phyloP scores from a whole-genome alignment of 2,113 vertebrate species.

The Brachionichthys hirsutus region DNA sequence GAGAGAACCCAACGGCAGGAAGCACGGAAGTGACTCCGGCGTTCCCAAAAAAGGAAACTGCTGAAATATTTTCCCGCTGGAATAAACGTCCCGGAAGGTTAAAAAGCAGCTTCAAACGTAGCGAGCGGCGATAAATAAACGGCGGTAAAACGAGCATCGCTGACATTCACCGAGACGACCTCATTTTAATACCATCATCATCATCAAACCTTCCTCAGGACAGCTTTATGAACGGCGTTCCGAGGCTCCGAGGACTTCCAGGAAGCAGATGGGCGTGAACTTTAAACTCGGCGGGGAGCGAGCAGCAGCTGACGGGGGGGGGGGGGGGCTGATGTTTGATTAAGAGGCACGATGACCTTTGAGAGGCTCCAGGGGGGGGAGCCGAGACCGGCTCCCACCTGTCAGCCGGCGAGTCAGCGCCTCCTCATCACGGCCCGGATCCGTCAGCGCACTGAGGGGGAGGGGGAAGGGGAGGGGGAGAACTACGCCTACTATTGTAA shows the following conservation, averaged over 20 bases:
- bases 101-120: too few relatives aligned
- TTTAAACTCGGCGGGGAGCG: slow-evolving; percentile 70
- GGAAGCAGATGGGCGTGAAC: slow-evolving; percentile 69
- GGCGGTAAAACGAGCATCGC: too few relatives aligned
- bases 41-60: too few relatives aligned
- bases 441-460: slow-evolving; percentile 44
- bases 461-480: slow-evolving; percentile 1
- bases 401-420: slow-evolving; percentile 50
- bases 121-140: too few relatives aligned
- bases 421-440: slow-evolving; percentile 61
- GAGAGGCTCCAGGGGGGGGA: slow-evolving; percentile 67
- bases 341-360: slow-evolving; percentile 79
- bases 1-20: too few relatives aligned
- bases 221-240: slow-evolving; percentile 46
- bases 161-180: slow-evolving; percentile 2
- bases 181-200: slow-evolving; percentile 25
- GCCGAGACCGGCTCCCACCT: slow-evolving; percentile 62
- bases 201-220: slow-evolving; percentile 37
- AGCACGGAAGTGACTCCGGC: too few relatives aligned
- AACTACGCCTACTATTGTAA: too few relatives aligned
- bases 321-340: slow-evolving; percentile 74
- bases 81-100: too few relatives aligned
- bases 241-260: slow-evolving; percentile 34
- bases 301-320: slow-evolving; percentile 63
- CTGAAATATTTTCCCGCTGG: too few relatives aligned